A percentile compares a stretch with the other conserved stretches of the same genome.
phyloP scores from a whole-genome alignment of 2,888 invertebrate species.

The Blastobasis lacticolella region DNA sequence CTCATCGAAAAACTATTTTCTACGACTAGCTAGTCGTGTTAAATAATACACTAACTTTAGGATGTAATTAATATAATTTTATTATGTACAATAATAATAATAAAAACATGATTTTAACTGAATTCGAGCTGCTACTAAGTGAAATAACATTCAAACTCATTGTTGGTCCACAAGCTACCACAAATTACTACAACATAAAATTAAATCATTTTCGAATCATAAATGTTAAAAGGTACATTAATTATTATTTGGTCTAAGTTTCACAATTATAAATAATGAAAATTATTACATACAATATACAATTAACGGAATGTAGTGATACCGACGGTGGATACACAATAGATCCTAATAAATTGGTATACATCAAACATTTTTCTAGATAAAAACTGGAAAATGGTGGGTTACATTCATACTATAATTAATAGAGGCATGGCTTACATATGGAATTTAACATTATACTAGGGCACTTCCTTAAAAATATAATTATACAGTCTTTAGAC shows the following conservation, averaged over 20 bases:
- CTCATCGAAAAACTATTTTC: too few relatives aligned
- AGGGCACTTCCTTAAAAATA: conserved; percentile 57
- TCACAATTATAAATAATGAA: conserved; percentile 68
- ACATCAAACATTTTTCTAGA: conserved; percentile 62
- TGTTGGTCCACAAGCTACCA: conserved; percentile 72
- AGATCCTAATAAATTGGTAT: conserved; percentile 50
- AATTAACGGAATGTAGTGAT: conserved; percentile 72
- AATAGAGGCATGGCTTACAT: conserved; percentile 57
- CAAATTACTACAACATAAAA: conserved; percentile 56
- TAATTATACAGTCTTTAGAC: conserved; percentile 74
- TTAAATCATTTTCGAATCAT: conserved; percentile 52
- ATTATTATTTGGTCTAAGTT: conserved; percentile 75
- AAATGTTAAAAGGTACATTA: conserved; percentile 72
- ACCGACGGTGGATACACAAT: conserved; percentile 54
- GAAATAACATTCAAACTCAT: conserved; percentile 63
- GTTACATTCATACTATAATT: conserved; percentile 53
- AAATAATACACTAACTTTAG: conserved; percentile 36
- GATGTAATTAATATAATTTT: conserved; percentile 62
- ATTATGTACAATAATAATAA: conserved; percentile 68
- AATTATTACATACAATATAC: conserved; percentile 62
- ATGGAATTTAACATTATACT: conserved; percentile 67
- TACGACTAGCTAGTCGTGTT: conserved; percentile 1
- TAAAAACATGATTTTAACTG: conserved; percentile 63
- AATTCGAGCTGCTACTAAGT: conserved; percentile 59
- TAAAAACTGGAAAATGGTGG: conserved; percentile 72